Conservation (phyloP, 2,113 vertebrate genomes). For the Callocephalon fimbriatum region DNA sequence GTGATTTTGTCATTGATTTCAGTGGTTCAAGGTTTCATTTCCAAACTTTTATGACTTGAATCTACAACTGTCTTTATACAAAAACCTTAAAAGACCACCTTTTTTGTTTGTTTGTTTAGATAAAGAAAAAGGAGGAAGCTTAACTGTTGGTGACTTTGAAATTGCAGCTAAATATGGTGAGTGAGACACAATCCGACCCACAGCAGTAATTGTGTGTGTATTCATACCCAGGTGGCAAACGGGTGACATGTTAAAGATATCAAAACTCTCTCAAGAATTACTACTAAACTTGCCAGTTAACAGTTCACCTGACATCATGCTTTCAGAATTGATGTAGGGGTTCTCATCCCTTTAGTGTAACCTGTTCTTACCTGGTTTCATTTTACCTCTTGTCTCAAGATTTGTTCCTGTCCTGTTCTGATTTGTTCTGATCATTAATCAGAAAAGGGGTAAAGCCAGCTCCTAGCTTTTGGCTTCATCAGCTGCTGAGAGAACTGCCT, state of each 20-base stretch:
- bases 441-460: background rate
- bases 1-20: background rate
- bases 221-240: background rate
- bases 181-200: background rate
- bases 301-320: background rate
- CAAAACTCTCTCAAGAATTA: background rate
- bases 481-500: background rate
- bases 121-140: conserved; percentile 80
- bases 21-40: background rate
- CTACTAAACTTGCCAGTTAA: background rate
- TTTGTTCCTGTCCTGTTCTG: background rate
- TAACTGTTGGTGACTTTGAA: conserved; percentile 82
- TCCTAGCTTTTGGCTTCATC: background rate
- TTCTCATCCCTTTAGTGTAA: background rate
- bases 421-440: background rate
- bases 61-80: background rate
- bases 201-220: background rate
- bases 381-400: background rate
- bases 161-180: conserved; percentile 86
- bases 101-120: conserved; percentile 70
- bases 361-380: background rate
- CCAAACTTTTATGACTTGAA: background rate
- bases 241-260: background rate
- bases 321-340: background rate
- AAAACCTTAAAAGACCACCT: background rate